Evolutionary conservation across 2,888 invertebrate genomes (phyloP), one percentile per base, ranked within the genome.

Genomic region (Poecilobothrus nobilitatus): DNA sequence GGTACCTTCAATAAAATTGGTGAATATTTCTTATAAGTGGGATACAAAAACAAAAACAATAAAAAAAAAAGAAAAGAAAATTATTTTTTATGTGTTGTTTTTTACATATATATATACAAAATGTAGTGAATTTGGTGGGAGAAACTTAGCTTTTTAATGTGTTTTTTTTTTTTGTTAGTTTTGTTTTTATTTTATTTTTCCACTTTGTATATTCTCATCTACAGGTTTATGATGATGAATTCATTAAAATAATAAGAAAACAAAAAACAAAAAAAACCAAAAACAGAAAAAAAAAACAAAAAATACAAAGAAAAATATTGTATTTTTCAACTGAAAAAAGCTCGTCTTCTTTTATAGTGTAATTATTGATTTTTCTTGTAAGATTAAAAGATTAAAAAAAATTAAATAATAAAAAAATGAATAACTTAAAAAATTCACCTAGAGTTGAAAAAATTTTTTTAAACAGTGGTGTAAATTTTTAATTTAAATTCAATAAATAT

Each of bases 201-300:
- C 4, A 15, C 15, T 41, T 41, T 41, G 15, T 41, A 5, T 41
- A 15, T 41, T 41, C 15, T 41, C 41, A 41, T 41, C 15, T 53
- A 53, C 53, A 53, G n/a, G 53, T 53, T 53, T 53, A 53, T 53
- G 53, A 53, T 53, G 53, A 53, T 53, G 53, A 53, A 53, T 53
- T 53, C 53, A 53, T 53, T 53, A 53, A 18, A 37, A 12, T 53
- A 12, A n/a, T 53, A 53, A 53, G 18, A 18, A 53, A 53, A 53
- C 37, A 15, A 53, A 9, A 53, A 53, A 53, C 2, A 18, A n/a
- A 2, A 53, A 53, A 18, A 8, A 37, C 7, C n/a, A n/a, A 37
- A 37, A 37, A 53, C 37, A 37, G 15, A 53, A 53, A 53, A 5
- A 15, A 53, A 9, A 53, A 53, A 53, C 2, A 18, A n/a, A 2